phyloP scores from a whole-genome alignment of 2,113 vertebrate genomes.

The Emydura subglobosa region DNA sequence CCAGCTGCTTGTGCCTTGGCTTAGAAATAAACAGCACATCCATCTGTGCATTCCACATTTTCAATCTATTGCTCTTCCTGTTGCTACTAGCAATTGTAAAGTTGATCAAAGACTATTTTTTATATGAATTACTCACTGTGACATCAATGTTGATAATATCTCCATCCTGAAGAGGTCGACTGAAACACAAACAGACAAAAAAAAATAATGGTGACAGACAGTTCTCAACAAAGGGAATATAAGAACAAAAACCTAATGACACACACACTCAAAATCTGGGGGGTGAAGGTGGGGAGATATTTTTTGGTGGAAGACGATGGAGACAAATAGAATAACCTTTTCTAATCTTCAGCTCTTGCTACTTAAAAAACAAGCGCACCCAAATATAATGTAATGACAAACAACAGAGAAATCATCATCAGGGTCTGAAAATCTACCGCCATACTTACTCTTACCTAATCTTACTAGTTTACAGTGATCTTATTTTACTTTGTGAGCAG shows the following conservation, averaged over 20 bases:
- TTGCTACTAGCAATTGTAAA: conserved; percentile 84
- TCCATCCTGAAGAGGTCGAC: conserved; percentile 86
- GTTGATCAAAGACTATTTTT: conserved; percentile 88
- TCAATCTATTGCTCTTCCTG: conserved; percentile 90
- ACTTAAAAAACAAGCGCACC: conserved; percentile 69
- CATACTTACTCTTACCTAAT: conserved; percentile 60
- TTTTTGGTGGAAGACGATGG: conserved; percentile 57
- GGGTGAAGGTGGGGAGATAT: conserved; percentile 65
- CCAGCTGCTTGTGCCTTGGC: conserved; percentile 86
- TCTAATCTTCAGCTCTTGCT: conserved; percentile 79
- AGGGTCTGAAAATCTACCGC: conserved; percentile 59
- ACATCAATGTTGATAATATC: conserved; percentile 94
- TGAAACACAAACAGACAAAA: conserved; percentile 84
- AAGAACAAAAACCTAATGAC: conserved; percentile 86
- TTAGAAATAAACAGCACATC: conserved; percentile 92
- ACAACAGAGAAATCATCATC: conserved; percentile 58
- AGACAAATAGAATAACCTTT: conserved; percentile 79
- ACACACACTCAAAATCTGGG: conserved; percentile 78
- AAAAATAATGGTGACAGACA: conserved; percentile 76
- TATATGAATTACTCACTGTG: conserved; percentile 86
- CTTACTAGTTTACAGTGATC: conserved; percentile 45
- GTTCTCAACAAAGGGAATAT: conserved; percentile 82
- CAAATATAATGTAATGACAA: conserved; percentile 74
- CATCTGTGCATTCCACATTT: conserved; percentile 86
- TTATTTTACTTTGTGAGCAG: conserved; percentile 71